Evolutionary conservation across 37 sponge, comb jelly and placozoan species (phyloP), one percentile per base, ranked within the genome.

Genomic region (Cladorhizidae sp.): DNA sequence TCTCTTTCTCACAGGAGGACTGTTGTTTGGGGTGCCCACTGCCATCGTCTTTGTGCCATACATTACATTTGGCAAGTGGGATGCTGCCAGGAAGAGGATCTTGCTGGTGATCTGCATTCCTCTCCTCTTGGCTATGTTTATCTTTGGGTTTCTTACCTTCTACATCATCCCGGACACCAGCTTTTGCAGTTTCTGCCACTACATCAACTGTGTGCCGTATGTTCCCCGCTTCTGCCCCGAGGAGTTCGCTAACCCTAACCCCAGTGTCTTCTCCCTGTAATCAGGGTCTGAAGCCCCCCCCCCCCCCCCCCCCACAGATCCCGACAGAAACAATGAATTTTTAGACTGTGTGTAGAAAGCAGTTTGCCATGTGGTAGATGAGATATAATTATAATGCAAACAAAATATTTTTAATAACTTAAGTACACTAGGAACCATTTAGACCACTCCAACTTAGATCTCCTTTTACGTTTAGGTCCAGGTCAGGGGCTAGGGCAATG

Each of bases 41-140:
- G 98, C 95, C 36, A 57, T 93, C n/a, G 74, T 98, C 25, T 98
- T 98, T 81, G 91, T 98, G 0, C 98, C 98, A 22, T 98, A 93
- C 84, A 93, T 98, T 67, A 98, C 98, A 23, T 98, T 98, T 73
- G 93, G 95, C 26, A 98, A 88, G 52, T 85, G 72, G 69, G 95
- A 93, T 68, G 78, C 86, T 2, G 61, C 56, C 26, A 70, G 93
- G 8, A 95, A 95, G 73, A 79, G 93, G 36, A 85, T 92, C 29
- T 43, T 95, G 18, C 78, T 98, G 28, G 57, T 92, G 59, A 75
- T 95, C 33, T 87, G 94, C 40, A 7, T 92, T 7, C 96, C 96
- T 3, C 38, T 87, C 7, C 83, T 95, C 18, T 0, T 95, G 0
- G 25, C 88, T 7, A 77, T 98, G 78, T 95, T 83, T 41, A 9